phyloP scores from a whole-genome alignment of 2,113 vertebrate species.

The Sinosuthora webbiana region DNA sequence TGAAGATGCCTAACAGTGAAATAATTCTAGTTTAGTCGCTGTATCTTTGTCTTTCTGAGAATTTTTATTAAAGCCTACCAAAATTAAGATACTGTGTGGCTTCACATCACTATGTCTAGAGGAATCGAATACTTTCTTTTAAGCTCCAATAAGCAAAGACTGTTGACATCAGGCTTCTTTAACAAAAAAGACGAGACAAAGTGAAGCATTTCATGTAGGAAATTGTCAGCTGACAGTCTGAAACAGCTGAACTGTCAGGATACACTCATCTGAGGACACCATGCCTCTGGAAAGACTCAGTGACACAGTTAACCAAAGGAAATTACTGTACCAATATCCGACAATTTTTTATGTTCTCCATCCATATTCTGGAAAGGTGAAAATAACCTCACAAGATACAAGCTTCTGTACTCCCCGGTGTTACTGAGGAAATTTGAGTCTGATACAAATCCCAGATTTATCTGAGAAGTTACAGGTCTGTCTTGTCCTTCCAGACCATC shows the following conservation, averaged over 20 bases:
- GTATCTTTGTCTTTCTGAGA: not conserved
- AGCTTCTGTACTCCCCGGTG: not conserved
- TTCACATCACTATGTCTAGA: not conserved
- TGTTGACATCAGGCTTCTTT: not conserved
- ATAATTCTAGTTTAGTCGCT: not conserved
- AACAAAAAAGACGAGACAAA: not conserved
- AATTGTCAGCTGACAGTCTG: not conserved
- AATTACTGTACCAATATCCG: not conserved
- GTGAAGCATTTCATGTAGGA: not conserved
- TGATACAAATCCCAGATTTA: not conserved
- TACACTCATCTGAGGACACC: not conserved
- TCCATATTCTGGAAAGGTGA: not conserved
- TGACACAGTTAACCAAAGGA: not conserved
- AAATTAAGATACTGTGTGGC: not conserved
- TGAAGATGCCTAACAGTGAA: not conserved
- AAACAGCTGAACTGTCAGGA: not conserved
- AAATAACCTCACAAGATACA: not conserved
- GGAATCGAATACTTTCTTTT: not conserved
- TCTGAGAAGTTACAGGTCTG: not conserved
- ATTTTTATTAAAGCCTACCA: not conserved
- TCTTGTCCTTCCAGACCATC: not conserved
- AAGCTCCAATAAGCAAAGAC: not conserved
- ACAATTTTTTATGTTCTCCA: not conserved
- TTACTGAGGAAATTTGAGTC: not conserved
- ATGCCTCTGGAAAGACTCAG: not conserved